A percentile compares a stretch with the other conserved stretches of the same genome.
Conservation (phyloP, 2,888 invertebrate genomes). For the Macroteleia sp. region DNA sequence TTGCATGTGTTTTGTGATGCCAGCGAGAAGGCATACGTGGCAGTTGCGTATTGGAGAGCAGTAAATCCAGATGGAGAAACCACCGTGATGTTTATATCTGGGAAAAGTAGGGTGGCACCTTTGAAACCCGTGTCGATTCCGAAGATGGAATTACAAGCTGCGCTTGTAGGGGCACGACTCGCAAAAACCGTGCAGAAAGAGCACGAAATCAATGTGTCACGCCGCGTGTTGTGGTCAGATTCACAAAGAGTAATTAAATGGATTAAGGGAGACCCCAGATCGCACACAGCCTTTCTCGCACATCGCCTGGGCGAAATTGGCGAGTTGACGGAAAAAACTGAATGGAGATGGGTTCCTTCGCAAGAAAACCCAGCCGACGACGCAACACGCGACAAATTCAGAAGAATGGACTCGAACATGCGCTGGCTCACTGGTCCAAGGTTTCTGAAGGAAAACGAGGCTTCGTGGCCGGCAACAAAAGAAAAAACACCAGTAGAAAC, state of each 20-base stretch:
- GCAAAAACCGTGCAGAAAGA: constrained; percentile 1
- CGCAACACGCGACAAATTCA: too few relatives aligned
- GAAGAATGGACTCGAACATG: too few relatives aligned
- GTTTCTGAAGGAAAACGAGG: too few relatives aligned
- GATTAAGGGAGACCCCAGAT: neutral
- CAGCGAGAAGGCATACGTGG: constrained; percentile 6
- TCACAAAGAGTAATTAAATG: constrained; percentile 3
- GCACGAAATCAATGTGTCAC: constrained; percentile 4
- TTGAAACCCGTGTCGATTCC: constrained; percentile 20
- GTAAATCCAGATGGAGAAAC: neutral
- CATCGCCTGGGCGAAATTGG: constrained; percentile 67
- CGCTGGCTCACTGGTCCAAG: too few relatives aligned
- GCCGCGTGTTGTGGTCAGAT: constrained; percentile 14
- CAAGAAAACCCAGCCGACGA: constrained; percentile 51
- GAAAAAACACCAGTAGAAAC: too few relatives aligned
- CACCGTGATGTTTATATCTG: neutral
- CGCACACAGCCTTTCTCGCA: constrained; percentile 34
- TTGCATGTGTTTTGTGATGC: constrained; percentile 27
- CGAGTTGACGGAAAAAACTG: constrained; percentile 45
- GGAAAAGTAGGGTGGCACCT: constrained; percentile 19
- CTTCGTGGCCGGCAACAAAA: too few relatives aligned
- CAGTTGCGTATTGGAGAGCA: constrained; percentile 31
- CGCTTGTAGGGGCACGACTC: constrained; percentile 16
- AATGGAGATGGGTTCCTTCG: constrained; percentile 66
- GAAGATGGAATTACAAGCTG: constrained; percentile 27